Conservation (phyloP, 2,797 vertebrate species). For the Serranus cabrilla region DNA sequence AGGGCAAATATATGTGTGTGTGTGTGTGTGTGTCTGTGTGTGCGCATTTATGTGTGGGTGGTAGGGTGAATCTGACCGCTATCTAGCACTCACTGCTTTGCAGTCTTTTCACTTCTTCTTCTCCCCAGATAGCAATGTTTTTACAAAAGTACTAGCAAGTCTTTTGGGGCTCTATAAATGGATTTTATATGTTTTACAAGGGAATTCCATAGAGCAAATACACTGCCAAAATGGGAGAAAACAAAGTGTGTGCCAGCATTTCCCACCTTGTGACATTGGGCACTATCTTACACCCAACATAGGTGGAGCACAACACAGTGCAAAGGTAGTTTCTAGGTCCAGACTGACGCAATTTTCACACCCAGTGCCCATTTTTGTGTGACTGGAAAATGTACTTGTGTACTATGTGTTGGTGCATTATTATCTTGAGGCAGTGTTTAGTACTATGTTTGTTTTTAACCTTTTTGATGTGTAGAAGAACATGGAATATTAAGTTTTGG, state of each 20-base stretch:
- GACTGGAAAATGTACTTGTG: too few relatives aligned
- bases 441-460: too few relatives aligned
- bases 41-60: constrained; percentile 11
- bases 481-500: too few relatives aligned
- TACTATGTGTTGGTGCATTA: too few relatives aligned
- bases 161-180: constrained; percentile 36
- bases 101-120: constrained; percentile 38
- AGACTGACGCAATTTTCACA: too few relatives aligned
- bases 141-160: constrained; percentile 33
- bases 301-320: too few relatives aligned
- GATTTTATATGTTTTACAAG: constrained; percentile 54
- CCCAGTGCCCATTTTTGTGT: too few relatives aligned
- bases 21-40: constrained; percentile 21
- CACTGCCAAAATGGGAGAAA: constrained; percentile 24
- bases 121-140: constrained; percentile 36
- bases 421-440: too few relatives aligned
- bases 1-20: constrained; percentile 28
- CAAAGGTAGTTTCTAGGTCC: too few relatives aligned
- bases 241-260: constrained; percentile 8
- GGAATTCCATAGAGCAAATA: constrained; percentile 22
- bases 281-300: too few relatives aligned
- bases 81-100: constrained; percentile 57
- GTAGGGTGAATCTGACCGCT: constrained; percentile 39
- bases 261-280: not conserved
- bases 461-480: too few relatives aligned